Conservation (phyloP, 2,113 vertebrate genomes). For the Pterophyllum scalare region DNA sequence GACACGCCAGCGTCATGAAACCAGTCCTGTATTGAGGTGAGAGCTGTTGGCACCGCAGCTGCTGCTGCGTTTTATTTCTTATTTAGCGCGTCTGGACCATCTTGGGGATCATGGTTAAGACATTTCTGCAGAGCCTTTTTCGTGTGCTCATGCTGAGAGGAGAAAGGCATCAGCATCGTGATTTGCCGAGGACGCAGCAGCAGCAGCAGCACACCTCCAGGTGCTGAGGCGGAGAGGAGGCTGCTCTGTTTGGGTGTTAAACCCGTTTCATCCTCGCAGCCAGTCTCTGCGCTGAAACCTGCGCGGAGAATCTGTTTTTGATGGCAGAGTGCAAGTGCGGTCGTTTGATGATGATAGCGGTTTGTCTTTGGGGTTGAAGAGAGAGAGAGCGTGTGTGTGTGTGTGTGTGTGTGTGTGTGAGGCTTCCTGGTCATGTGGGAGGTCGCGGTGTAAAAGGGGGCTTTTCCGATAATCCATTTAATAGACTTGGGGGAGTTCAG, state of each 20-base stretch:
- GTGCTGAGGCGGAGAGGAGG: conserved; percentile 54
- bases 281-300: conserved; percentile 1
- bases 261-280: conserved; percentile 16
- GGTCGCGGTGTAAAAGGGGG: conserved; percentile 10
- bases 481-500: conserved; percentile 35
- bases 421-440: not conserved
- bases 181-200: not conserved
- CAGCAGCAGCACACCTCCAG: conserved; percentile 38
- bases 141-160: not conserved
- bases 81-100: conserved; percentile 27
- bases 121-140: not conserved
- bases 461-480: conserved; percentile 61
- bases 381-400: not conserved
- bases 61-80: conserved; percentile 21
- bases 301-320: not conserved
- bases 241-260: conserved; percentile 23
- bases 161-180: not conserved
- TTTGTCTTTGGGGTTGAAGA: not conserved
- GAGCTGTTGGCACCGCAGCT: conserved; percentile 23
- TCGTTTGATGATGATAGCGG: not conserved
- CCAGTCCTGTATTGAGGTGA: conserved; percentile 75
- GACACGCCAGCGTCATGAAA: conserved; percentile 59
- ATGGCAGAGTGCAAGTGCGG: conserved; percentile 34
- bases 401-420: not conserved
- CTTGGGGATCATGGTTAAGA: not conserved